Percentiles rank a stretch among this genome's conserved stretches.
Evolutionary conservation across 1,140 invertebrate genomes (phyloP).

Genomic region (Micrasema longulum): DNA sequence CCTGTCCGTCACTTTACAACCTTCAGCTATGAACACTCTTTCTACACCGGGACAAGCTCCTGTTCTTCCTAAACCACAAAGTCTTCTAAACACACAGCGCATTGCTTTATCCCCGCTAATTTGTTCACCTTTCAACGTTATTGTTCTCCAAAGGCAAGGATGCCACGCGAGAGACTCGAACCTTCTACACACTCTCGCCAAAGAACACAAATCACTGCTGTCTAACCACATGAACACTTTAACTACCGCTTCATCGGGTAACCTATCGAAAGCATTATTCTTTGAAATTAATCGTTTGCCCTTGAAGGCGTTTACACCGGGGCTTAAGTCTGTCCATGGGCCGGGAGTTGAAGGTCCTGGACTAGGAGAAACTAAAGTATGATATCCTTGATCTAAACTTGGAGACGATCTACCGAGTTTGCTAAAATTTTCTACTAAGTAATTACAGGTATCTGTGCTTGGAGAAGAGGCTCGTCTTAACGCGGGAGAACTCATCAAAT

Average conservation of each 20-base stretch:
- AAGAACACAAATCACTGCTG: slow-evolving; percentile 78
- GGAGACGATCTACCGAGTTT: slow-evolving; percentile 67
- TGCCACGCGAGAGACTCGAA: slow-evolving; percentile 87
- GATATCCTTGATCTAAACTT: slow-evolving; percentile 77
- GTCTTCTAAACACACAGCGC: slow-evolving; percentile 72
- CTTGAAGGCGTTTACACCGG: slow-evolving; percentile 49
- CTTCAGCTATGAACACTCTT: slow-evolving; percentile 77
- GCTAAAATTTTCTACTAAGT: slow-evolving; percentile 61
- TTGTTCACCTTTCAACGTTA: slow-evolving; percentile 73
- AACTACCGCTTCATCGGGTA: slow-evolving; percentile 70
- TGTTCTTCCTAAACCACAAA: slow-evolving; percentile 70
- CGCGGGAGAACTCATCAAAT: slow-evolving; percentile 50
- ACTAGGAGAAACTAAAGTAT: slow-evolving; percentile 73
- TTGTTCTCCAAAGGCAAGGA: slow-evolving; percentile 79
- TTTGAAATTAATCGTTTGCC: slow-evolving; percentile 52
- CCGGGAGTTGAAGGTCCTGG: slow-evolving; percentile 60
- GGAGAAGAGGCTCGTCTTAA: slow-evolving; percentile 53
- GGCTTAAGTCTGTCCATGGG: slow-evolving; percentile 57
- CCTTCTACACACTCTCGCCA: slow-evolving; percentile 80
- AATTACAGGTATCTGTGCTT: slow-evolving; percentile 56
- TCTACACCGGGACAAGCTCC: slow-evolving; percentile 73
- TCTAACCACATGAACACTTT: slow-evolving; percentile 81
- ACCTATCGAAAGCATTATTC: slow-evolving; percentile 65
- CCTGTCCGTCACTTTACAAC: slow-evolving; percentile 80
- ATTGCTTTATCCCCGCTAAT: slow-evolving; percentile 78